Evolutionary conservation across 2,888 invertebrate species (phyloP).

Genomic region (Ornithoptera priamus): DNA sequence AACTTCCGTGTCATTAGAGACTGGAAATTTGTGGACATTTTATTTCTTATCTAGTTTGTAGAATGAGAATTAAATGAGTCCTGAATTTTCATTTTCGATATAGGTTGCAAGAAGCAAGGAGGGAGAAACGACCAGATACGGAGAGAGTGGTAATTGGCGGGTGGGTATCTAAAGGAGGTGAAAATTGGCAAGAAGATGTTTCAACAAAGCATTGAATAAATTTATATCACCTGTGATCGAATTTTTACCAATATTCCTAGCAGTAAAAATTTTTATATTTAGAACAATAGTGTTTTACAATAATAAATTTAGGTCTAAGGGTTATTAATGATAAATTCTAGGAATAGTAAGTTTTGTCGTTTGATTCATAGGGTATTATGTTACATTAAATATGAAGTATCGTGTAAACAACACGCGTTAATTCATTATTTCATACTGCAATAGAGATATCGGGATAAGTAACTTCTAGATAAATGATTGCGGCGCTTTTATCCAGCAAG

Average conservation of each 20-base stretch:
- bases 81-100: conserved; percentile 78
- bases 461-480: conserved; percentile 26
- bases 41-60: conserved; percentile 59
- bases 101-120: conserved; percentile 74
- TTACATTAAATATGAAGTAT: too few species aligned
- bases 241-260: too few species aligned
- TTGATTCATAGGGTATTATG: too few species aligned
- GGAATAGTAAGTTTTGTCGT: too few species aligned
- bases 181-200: conserved; percentile 5
- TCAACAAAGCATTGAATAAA: background rate
- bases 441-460: conserved; percentile 24
- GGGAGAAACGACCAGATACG: conserved; percentile 62
- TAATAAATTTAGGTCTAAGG: too few species aligned
- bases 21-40: conserved; percentile 68
- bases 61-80: conserved; percentile 66
- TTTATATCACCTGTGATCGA: too few species aligned
- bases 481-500: conserved; percentile 52
- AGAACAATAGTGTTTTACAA: too few species aligned
- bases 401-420: background rate
- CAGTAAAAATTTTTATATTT: too few species aligned
- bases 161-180: conserved; percentile 65
- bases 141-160: conserved; percentile 74
- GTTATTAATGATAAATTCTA: too few species aligned
- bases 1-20: conserved; percentile 46
- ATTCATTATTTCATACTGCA: conserved; percentile 17